Evolutionary conservation across 2,113 vertebrate species (phyloP), one percentile per base, ranked within the genome.

Genomic region (Dascyllus trimaculatus): DNA sequence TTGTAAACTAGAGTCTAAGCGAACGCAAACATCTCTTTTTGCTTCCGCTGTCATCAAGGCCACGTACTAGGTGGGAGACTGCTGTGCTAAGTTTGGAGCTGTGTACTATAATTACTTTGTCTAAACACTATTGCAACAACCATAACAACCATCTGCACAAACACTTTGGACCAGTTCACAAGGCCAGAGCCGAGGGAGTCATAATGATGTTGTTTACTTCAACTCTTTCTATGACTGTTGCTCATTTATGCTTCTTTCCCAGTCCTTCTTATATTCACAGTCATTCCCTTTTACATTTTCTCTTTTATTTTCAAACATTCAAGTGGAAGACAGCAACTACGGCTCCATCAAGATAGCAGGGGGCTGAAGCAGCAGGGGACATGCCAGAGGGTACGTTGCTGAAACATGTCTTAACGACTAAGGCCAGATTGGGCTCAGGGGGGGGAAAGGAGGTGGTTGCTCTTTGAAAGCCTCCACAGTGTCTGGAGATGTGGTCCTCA

Each of bases 201-300:
- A 45, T 91, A 83, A 91, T 82, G 75, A 90, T 85, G 85, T 69
- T 85, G 80, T 90, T 93, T 90, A 84, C 84, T 80, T 88, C 72
- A 32, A 40, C 69, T 74, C 70, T 65, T 60, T 71, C 65, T 67
- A 40, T 53, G 65, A 82, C 65, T 75, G 69, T n/a, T 67, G 46
- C 67, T 85, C 81, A 82, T 82, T 81, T 64, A 56, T 53, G 26
- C 60, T 62, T 68, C 58, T 80, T 60, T 35, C 52, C 24, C 66
- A 54, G 52, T 61, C 40, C 60, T 66, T 52, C 57, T 73, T 59
- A 29, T 69, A 62, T 53, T 65, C 63, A 40, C 25, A 77, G 51
- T 66, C 21, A 35, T 71, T 70, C 58, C 48, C 54, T 80, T 82
- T 85, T 79, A 43, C 79, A 80, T 85, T 79, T 68, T 49, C 43